Evolutionary conservation across 2,113 vertebrate species (phyloP), one percentile per base, ranked within the genome.

Genomic region (Oenanthe oenanthe): DNA sequence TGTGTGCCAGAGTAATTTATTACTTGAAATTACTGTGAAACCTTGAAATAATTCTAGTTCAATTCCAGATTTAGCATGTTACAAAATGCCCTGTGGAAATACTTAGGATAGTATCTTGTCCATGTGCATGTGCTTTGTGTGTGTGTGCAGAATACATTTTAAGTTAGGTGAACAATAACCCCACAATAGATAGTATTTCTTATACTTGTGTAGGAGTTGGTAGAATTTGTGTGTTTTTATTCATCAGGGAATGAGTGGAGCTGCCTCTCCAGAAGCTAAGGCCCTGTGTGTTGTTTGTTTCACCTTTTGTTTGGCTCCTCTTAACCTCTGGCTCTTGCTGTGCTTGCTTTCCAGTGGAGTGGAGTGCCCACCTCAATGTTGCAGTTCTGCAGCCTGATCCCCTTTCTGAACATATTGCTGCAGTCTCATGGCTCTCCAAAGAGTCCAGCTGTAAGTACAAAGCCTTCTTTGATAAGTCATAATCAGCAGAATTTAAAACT

Each of bases 401-500:
- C 2, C 93, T 98, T 53, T 99, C 99, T 38, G 99, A 99, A 74
- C 96, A 99, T 74, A 97, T 99, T 89, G 99, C 98, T 32, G 99
- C 98, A 13, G 94, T 99, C 96, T 98, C 98, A 24, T 95, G 60
- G 80, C 95, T 97, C 58, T 95, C 97, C 5, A 97, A 85, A 82
- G 95, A 95, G 88, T 98, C 98, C n/a, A 98, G 99, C 93, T 89
- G 99, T 99, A 96, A 99, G 99, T 98, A 96, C 79, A 91, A 77
- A 84, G 65, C 66, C 56, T 34, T 43, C 86, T 81, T 96, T 97
- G 61, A 75, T 40, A 31, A 62, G 68, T 34, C 62, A 51, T 25
- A 67, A 29, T 40, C 56, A n/a, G 47, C 48, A n/a, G 74, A 26
- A 71, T 78, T 47, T 80, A 56, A 62, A 85, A 48, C 32, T 50